Conservation (phyloP, 2,888 invertebrate species). For the Malthinus flaveolus region DNA sequence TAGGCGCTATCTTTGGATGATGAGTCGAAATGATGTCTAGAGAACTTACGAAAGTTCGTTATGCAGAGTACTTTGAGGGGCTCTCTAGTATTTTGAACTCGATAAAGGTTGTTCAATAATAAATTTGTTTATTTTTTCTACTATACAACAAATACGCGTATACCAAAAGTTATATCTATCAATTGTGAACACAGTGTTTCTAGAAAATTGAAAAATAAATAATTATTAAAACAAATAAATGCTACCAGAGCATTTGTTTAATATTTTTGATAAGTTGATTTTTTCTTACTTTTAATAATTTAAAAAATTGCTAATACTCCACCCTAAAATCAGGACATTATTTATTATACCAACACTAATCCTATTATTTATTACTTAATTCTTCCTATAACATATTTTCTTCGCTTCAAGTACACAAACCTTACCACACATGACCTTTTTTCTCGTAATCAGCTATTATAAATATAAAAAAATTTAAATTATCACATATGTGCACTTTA, state of each 20-base stretch:
- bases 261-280: constrained; percentile 6
- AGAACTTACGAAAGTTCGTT: too few species aligned
- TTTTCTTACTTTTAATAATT: constrained; percentile 6
- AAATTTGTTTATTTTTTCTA: constrained; percentile 9
- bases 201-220: constrained; percentile 4
- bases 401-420: not conserved
- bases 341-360: not conserved
- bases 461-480: constrained; percentile 21
- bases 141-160: constrained; percentile 13
- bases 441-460: constrained; percentile 1
- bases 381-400: too few species aligned
- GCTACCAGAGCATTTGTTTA: constrained; percentile 9
- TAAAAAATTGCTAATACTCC: constrained; percentile 4
- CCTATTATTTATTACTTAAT: too few species aligned
- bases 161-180: constrained; percentile 11
- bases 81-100: not conserved
- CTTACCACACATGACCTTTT: not conserved
- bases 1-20: too few species aligned
- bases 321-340: constrained; percentile 1
- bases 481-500: constrained; percentile 29
- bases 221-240: not conserved
- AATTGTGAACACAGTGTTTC: constrained; percentile 11
- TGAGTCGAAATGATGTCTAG: too few species aligned
- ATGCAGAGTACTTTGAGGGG: too few species aligned
- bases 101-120: not conserved